Conservation (phyloP, 2,888 invertebrate genomes). For the Caenorhabditis sp. region DNA sequence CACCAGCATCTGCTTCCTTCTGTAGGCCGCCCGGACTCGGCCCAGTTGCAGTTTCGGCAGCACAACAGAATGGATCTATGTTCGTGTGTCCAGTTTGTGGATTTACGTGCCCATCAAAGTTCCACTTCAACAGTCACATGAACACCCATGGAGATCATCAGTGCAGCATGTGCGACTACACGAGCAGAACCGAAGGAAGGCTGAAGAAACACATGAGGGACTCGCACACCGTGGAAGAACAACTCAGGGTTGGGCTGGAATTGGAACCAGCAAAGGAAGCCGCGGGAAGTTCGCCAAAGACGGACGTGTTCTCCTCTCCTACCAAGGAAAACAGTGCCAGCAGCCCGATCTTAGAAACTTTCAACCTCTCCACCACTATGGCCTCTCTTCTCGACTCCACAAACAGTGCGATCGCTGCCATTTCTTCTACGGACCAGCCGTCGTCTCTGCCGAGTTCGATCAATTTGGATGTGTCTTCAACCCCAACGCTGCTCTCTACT, state of each 20-base stretch:
- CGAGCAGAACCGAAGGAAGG: conserved; percentile 80
- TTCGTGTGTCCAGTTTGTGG: conserved; percentile 80
- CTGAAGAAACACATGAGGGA: conserved; percentile 82
- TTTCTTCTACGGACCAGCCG: conserved; percentile 21
- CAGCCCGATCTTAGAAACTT: conserved; percentile 32
- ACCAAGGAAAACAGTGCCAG: conserved; percentile 23
- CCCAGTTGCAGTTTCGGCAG: conserved; percentile 59
- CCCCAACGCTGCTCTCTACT: conserved; percentile 38
- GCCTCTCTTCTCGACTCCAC: conserved; percentile 67
- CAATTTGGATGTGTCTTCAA: conserved; percentile 34
- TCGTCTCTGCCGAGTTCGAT: conserved; percentile 23
- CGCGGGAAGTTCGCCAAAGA: conserved; percentile 15
- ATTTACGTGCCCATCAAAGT: conserved; percentile 80
- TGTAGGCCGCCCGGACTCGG: conserved; percentile 72
- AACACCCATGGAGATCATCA: conserved; percentile 82
- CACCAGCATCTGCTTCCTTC: conserved; percentile 62
- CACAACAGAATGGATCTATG: conserved; percentile 58
- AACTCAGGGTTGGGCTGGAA: conserved; percentile 77
- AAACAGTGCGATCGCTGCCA: conserved; percentile 54
- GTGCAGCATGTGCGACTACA: conserved; percentile 82
- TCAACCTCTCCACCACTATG: conserved; percentile 66
- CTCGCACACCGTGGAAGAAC: conserved; percentile 80
- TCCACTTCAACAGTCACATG: conserved; percentile 82
- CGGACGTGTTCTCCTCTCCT: background rate
- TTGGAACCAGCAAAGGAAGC: conserved; percentile 60